A percentile compares a stretch with the other conserved stretches of the same genome.
Evolutionary conservation across 2,797 vertebrate genomes (phyloP).

Genomic region (Melanotaenia maccullochi): DNA sequence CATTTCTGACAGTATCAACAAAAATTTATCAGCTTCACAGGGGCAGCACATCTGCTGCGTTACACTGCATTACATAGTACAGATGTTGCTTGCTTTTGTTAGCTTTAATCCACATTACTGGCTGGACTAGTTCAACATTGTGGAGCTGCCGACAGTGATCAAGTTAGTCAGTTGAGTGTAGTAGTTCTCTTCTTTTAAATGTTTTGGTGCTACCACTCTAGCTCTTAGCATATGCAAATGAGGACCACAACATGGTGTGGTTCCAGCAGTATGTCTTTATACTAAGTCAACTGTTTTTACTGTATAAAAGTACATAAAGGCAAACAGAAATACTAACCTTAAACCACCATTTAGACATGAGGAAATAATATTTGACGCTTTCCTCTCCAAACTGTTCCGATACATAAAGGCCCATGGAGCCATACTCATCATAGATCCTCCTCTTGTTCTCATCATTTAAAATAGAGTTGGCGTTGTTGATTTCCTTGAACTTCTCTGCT

Average conservation of each 20-base stretch:
- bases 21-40: not conserved
- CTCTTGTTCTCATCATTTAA: conserved; percentile 90
- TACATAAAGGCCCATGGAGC: conserved; percentile 93
- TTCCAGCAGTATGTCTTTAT: too few species aligned
- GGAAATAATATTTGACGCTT: conserved; percentile 93
- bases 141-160: not conserved
- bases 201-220: not conserved
- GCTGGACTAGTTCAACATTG: not conserved
- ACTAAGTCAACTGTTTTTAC: not conserved
- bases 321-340: conserved; percentile 82
- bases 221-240: not conserved
- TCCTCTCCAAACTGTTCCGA: conserved; percentile 95
- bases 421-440: conserved; percentile 91
- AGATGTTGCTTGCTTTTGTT: not conserved
- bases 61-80: not conserved
- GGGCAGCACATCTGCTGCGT: not conserved
- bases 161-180: not conserved
- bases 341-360: conserved; percentile 96
- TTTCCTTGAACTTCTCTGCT: conserved; percentile 94
- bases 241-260: not conserved
- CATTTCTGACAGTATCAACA: conserved; percentile 1
- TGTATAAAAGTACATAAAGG: not conserved
- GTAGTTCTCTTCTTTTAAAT: not conserved
- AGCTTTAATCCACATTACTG: not conserved
- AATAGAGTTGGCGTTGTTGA: conserved; percentile 92